Evolutionary conservation across 2,888 invertebrate species (phyloP).

Genomic region (Pyrrhia umbra): DNA sequence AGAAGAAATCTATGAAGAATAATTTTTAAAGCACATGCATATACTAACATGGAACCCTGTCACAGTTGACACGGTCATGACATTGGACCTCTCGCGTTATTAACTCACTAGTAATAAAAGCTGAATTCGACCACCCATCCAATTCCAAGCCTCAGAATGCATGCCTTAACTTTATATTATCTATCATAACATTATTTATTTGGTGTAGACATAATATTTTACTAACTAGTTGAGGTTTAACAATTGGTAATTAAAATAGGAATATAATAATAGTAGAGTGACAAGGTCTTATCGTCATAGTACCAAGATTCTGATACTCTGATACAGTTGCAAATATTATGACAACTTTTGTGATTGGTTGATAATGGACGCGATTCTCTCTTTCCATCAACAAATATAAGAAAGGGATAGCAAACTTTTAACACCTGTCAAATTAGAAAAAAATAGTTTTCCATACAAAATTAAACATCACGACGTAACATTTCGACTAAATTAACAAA

Average conservation of each 20-base stretch:
- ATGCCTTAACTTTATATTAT: constrained; percentile 32
- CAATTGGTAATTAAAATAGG: constrained; percentile 3
- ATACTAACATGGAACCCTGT: constrained; percentile 53
- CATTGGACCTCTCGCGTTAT: constrained; percentile 48
- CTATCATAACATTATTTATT: constrained; percentile 26
- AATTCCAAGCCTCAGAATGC: neutral
- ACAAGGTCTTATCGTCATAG: constrained; percentile 21
- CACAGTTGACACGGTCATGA: constrained; percentile 52
- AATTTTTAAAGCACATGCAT: constrained; percentile 16
- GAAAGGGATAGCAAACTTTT: too few species aligned
- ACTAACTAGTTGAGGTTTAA: constrained; percentile 51
- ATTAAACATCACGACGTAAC: too few species aligned
- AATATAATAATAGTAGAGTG: constrained; percentile 25
- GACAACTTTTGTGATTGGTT: too few species aligned
- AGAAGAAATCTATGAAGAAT: neutral
- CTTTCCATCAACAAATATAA: too few species aligned
- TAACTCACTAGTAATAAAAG: constrained; percentile 2
- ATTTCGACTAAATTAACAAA: too few species aligned
- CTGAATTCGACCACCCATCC: constrained; percentile 5
- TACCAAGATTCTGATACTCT: constrained; percentile 7
- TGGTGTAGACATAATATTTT: constrained; percentile 60
- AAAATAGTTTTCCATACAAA: too few species aligned
- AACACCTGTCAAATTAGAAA: too few species aligned
- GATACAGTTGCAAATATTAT: neutral
- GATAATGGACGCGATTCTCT: too few species aligned